Conservation (phyloP, 2,113 vertebrate genomes). For the Clarias gariepinus region DNA sequence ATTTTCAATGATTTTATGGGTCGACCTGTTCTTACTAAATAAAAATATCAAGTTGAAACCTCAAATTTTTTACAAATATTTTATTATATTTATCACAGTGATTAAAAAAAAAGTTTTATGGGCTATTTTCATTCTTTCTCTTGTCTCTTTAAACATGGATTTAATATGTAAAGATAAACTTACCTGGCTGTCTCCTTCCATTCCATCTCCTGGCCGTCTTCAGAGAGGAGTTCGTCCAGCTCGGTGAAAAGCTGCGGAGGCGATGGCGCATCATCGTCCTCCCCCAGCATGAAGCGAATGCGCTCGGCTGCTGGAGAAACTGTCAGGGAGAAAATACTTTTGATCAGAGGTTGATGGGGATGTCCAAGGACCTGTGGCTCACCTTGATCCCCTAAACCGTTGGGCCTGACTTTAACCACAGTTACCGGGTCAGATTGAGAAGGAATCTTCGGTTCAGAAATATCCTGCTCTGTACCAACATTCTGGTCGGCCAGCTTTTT, state of each 20-base stretch:
- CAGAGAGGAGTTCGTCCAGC: constrained; percentile 90
- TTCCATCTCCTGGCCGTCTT: constrained; percentile 97
- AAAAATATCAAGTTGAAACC: neutral
- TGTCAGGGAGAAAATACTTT: constrained; percentile 90
- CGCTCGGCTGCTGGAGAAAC: constrained; percentile 94
- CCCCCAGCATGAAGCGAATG: constrained; percentile 94
- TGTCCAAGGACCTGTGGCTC: constrained; percentile 55
- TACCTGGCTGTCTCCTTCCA: constrained; percentile 99
- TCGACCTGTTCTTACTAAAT: no score
- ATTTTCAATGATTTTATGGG: neutral
- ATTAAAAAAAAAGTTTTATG: neutral
- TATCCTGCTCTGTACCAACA: constrained; percentile 42
- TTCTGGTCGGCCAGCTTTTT: constrained; percentile 53
- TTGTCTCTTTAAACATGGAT: neutral
- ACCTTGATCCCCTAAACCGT: constrained; percentile 68
- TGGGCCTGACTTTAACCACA: constrained; percentile 57
- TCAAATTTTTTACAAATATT: neutral
- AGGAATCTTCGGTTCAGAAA: constrained; percentile 59
- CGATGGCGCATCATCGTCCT: constrained; percentile 91
- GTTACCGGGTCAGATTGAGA: constrained; percentile 53
- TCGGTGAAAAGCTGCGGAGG: constrained; percentile 98
- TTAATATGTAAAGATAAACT: constrained; percentile 46
- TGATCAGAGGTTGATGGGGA: constrained; percentile 76
- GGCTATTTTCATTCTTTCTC: neutral
- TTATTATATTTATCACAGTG: neutral